These are phyloP conservation scores for Thymelicus lineola DNA, from an alignment of 2,888 invertebrate species.

Conservation along the genomic window DNA sequence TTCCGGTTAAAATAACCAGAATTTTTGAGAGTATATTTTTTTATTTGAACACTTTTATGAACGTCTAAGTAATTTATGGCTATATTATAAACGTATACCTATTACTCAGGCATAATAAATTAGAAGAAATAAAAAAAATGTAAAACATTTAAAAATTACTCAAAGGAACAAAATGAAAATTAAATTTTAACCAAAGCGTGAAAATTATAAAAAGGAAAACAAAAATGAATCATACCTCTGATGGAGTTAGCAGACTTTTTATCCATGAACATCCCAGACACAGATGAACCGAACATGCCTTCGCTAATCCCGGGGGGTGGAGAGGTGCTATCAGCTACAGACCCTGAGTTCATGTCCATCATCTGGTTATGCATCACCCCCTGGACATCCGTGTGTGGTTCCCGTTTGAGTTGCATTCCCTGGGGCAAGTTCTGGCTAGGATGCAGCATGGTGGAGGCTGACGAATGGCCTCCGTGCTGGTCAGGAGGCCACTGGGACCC, in stretches of 20 bases:
- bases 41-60: too few species aligned
- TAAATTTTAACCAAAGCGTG: neutral
- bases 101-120: too few species aligned
- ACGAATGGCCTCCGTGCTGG: slow-evolving; percentile 77
- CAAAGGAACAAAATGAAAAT: too few species aligned
- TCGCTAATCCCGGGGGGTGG: slow-evolving; percentile 83
- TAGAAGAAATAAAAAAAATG: too few species aligned
- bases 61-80: too few species aligned
- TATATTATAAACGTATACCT: too few species aligned
- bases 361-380: slow-evolving; percentile 71
- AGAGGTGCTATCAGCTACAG: slow-evolving; percentile 86
- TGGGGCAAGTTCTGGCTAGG: slow-evolving; percentile 61
- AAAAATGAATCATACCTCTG: slow-evolving; percentile 76
- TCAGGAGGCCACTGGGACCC: slow-evolving; percentile 83
- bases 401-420: slow-evolving; percentile 71
- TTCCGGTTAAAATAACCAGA: too few species aligned
- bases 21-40: too few species aligned
- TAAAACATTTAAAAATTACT: too few species aligned
- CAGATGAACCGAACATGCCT: slow-evolving; percentile 75
- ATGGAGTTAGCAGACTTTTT: slow-evolving; percentile 88
- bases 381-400: slow-evolving; percentile 68
- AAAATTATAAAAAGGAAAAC: neutral
- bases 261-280: slow-evolving; percentile 83
- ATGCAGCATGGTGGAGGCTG: slow-evolving; percentile 79
- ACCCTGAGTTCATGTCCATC: slow-evolving; percentile 71